phyloP scores from a whole-genome alignment of 2,113 vertebrate species.

The Chaenogobius annularis region DNA sequence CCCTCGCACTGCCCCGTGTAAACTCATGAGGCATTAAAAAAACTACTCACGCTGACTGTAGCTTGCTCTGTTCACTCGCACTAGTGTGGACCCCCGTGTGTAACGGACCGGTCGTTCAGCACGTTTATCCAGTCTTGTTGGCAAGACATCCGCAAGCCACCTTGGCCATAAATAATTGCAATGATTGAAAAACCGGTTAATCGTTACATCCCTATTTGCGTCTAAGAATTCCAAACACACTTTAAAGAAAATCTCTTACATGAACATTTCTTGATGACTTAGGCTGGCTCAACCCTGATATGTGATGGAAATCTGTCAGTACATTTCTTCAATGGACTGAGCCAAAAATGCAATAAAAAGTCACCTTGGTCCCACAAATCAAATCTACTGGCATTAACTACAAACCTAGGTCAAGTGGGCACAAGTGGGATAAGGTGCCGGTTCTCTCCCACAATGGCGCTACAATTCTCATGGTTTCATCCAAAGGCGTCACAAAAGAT shows the following conservation, averaged over 20 bases:
- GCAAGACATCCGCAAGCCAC: too few relatives aligned
- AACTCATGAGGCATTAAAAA: too few relatives aligned
- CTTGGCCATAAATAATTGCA: too few relatives aligned
- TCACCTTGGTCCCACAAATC: background rate
- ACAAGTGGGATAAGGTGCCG: conserved; percentile 33
- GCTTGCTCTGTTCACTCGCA: too few relatives aligned
- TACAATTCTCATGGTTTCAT: conserved; percentile 22
- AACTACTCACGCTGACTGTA: too few relatives aligned
- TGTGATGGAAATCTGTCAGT: background rate
- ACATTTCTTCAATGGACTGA: background rate
- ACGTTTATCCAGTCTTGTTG: too few relatives aligned
- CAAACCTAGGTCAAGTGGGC: conserved; percentile 19
- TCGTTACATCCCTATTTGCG: too few relatives aligned
- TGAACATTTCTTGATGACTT: background rate
- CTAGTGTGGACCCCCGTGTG: too few relatives aligned
- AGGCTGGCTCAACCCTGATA: background rate
- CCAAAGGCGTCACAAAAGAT: conserved; percentile 47
- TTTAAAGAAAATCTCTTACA: background rate
- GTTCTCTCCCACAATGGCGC: conserved; percentile 23
- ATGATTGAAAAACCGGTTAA: too few relatives aligned
- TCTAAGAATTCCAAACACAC: too few relatives aligned
- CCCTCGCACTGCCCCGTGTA: too few relatives aligned
- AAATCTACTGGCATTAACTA: conserved; percentile 5
- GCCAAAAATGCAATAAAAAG: conserved; percentile 3
- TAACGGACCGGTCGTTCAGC: too few relatives aligned